Percentiles rank a stretch among this genome's conserved stretches.
phyloP scores from a whole-genome alignment of 1,140 invertebrate species.

The Microplitis mediator region DNA sequence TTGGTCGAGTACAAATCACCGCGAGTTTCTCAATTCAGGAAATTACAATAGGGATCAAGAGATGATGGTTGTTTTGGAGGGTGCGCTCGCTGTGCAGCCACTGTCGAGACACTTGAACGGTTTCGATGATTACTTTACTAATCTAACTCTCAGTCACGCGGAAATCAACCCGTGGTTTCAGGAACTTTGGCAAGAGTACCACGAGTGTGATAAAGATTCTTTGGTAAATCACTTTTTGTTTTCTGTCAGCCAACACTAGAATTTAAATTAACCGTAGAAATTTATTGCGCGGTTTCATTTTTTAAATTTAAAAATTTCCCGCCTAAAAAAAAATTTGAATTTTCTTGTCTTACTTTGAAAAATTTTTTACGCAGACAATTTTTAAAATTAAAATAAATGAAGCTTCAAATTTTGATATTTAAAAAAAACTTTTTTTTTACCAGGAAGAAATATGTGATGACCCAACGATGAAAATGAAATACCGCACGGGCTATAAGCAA shows the following conservation, averaged over 20 bases:
- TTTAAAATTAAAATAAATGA: neutral
- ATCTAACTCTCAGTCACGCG: slow-evolving; percentile 49
- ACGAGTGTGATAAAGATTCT: slow-evolving; percentile 50
- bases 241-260: no score
- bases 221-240: neutral
- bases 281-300: no score
- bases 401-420: neutral
- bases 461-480: slow-evolving; percentile 26
- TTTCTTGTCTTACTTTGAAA: no score
- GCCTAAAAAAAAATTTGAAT: no score
- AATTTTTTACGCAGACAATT: no score
- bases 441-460: slow-evolving; percentile 18
- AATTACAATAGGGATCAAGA: slow-evolving; percentile 28
- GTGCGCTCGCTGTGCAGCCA: slow-evolving; percentile 66
- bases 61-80: slow-evolving; percentile 57
- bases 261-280: no score
- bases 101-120: slow-evolving; percentile 56
- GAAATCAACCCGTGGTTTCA: slow-evolving; percentile 66
- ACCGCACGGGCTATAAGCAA: slow-evolving; percentile 52
- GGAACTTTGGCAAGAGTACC: slow-evolving; percentile 72
- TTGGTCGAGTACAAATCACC: slow-evolving; percentile 58
- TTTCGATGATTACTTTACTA: slow-evolving; percentile 65
- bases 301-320: no score
- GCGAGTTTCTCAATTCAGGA: slow-evolving; percentile 36
- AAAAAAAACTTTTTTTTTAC: neutral